Base-by-base conservation (phyloP, 2,888 invertebrate species). In the Polyommatus icarus region DNA sequence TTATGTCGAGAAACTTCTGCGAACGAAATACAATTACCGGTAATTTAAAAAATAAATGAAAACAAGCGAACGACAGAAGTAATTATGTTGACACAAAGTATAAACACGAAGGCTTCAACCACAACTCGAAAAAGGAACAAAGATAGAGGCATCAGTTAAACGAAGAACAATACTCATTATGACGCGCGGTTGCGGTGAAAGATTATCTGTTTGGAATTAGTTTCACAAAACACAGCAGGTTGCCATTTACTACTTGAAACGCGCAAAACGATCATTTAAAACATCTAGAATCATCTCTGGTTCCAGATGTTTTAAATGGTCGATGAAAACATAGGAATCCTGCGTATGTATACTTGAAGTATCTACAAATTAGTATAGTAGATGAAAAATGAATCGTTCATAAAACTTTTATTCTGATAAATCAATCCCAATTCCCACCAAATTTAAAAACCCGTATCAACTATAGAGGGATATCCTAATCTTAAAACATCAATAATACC, bases 201-300 rank as follows among this genome's bases (percentile, higher is more conserved):
- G 80, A 85, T 86, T 84, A 72, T 78, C 77, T 84, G 83, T 83
- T 83, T 82, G 83, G 82, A 86, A 87, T 85, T 85, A 84, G 84
- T 84, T 87, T 84, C 83, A 84, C 85, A 79, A 85, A 87, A 85
- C 84, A 84, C 84, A 84, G 81, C 83, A 36, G 83, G 18, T 18
- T n/a, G 46, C 73, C 24, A 20, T 24, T 40, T 12, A 46, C 46
- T 29, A 15, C 61, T 67, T 12, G 29, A 67, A 29, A 67, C 24
- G 59, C 61, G 10, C 46, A 10, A 46, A 8, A 46, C 7, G 36
- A 36, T 36, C 7, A 36, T 36, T 36, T 36, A 36, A 36, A 7
- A 36, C 36, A 36, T 36, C 8, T 46, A 46, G 46, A 46, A 7
- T 10, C 36, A 36, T 36, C 8, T 36, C 36, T n/a, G 20, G 20